A percentile compares a stretch with the other conserved stretches of the same genome.
phyloP scores from a whole-genome alignment of 2,113 vertebrate genomes.

The Platichthys stellatus region DNA sequence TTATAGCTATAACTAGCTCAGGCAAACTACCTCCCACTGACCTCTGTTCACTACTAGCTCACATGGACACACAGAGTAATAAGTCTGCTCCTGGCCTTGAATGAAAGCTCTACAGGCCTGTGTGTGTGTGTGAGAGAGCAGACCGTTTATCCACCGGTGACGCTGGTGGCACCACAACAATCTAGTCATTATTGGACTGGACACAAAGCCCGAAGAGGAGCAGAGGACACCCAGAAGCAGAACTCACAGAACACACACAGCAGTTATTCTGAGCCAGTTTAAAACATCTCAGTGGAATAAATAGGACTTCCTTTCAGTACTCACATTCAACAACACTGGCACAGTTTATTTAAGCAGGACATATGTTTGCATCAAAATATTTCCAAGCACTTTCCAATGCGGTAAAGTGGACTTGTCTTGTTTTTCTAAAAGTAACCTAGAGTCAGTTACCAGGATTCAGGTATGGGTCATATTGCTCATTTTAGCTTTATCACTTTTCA shows the following conservation, averaged over 20 bases:
- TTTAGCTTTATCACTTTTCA: too few species aligned
- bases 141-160: slow-evolving; percentile 38
- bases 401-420: not conserved
- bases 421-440: too few species aligned
- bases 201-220: slow-evolving; percentile 19
- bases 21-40: not conserved
- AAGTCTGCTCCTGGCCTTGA: not conserved
- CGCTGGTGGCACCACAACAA: slow-evolving; percentile 57
- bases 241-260: slow-evolving; percentile 19
- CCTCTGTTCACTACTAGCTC: not conserved
- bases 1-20: not conserved
- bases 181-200: slow-evolving; percentile 49
- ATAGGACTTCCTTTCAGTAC: not conserved
- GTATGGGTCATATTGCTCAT: too few species aligned
- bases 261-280: not conserved
- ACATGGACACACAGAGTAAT: not conserved
- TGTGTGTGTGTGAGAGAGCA: slow-evolving; percentile 1
- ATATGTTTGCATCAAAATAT: too few species aligned
- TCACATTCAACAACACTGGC: not conserved
- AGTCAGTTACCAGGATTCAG: too few species aligned
- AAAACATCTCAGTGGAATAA: not conserved
- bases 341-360: not conserved
- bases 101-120: slow-evolving; percentile 2
- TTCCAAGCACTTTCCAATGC: too few species aligned
- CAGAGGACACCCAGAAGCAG: slow-evolving; percentile 35